Conservation (phyloP, 2,797 vertebrate species). For the Myiothlypis chrysogaster region DNA sequence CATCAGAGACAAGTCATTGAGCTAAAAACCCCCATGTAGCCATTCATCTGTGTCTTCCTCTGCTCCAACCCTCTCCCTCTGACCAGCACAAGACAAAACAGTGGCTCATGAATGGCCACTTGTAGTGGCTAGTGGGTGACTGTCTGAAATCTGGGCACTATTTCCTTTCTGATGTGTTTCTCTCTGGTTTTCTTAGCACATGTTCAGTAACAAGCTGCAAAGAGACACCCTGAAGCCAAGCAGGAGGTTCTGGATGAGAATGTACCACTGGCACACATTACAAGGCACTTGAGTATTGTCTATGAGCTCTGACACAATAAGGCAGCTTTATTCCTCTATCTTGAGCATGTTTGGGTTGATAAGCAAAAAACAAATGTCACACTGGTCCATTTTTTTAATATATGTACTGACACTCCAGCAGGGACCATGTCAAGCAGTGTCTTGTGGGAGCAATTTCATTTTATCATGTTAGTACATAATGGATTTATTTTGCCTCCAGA, state of each 20-base stretch:
- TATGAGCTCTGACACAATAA: not conserved
- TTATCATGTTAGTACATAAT: not conserved
- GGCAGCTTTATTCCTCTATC: not conserved
- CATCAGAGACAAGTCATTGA: not conserved
- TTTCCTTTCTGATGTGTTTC: not conserved
- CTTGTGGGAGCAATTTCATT: not conserved
- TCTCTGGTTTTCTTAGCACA: not conserved
- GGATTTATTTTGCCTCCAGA: not conserved
- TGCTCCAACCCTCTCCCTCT: not conserved
- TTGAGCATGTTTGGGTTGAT: not conserved
- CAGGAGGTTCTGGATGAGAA: not conserved
- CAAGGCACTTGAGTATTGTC: not conserved
- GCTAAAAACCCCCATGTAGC: rapidly evolving
- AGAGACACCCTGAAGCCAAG: not conserved
- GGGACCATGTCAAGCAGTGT: not conserved
- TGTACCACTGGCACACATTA: rapidly evolving
- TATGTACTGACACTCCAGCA: not conserved
- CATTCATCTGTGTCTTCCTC: not conserved
- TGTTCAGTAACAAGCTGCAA: not conserved
- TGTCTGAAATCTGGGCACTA: not conserved
- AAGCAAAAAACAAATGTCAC: not conserved
- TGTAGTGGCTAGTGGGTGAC: not conserved
- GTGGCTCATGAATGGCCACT: not conserved
- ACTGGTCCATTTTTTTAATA: not conserved
- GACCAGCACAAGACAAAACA: not conserved